These are phyloP conservation scores for Leucophenga varia DNA, from an alignment of 1,140 invertebrate species.

Conservation along the genomic window DNA sequence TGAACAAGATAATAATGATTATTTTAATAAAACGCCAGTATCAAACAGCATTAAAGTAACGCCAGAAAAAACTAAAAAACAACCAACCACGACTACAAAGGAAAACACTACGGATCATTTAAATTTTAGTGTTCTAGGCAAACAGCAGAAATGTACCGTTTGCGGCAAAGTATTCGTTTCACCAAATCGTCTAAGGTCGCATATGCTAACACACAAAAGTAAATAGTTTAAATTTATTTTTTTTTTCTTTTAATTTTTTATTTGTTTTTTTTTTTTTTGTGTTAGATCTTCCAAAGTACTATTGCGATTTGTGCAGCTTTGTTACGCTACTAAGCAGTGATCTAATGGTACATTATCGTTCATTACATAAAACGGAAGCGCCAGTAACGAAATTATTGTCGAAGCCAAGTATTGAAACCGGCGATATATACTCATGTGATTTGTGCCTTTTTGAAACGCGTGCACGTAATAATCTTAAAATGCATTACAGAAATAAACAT, in stretches of 20 bases:
- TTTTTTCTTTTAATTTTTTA: too few relatives aligned
- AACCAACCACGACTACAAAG: too few relatives aligned
- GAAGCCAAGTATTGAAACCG: background rate
- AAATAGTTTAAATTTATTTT: too few relatives aligned
- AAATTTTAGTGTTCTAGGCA: too few relatives aligned
- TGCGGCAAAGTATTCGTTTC: slow-evolving; percentile 29
- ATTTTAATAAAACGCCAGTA: too few relatives aligned
- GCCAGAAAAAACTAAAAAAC: too few relatives aligned
- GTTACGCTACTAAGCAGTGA: slow-evolving; percentile 40
- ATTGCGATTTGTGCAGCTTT: slow-evolving; percentile 41
- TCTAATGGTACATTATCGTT: slow-evolving; percentile 40
- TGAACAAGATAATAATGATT: too few relatives aligned
- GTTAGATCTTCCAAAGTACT: slow-evolving; percentile 49
- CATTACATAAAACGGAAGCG: slow-evolving; percentile 20
- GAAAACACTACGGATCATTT: too few relatives aligned
- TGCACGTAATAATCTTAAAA: slow-evolving; percentile 15
- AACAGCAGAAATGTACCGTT: slow-evolving; percentile 18
- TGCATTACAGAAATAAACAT: slow-evolving; percentile 35
- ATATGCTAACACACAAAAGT: slow-evolving; percentile 47
- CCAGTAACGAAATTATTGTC: slow-evolving; percentile 4
- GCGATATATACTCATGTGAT: slow-evolving; percentile 32
- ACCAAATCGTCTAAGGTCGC: slow-evolving; percentile 35
- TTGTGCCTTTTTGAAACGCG: slow-evolving; percentile 42
- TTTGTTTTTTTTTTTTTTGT: too few relatives aligned
- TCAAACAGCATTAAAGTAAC: too few relatives aligned